Percentiles rank a stretch among this genome's conserved stretches.
These are phyloP conservation scores for Characodon lateralis DNA, from an alignment of 2,797 vertebrate species.

Conservation along the genomic window DNA sequence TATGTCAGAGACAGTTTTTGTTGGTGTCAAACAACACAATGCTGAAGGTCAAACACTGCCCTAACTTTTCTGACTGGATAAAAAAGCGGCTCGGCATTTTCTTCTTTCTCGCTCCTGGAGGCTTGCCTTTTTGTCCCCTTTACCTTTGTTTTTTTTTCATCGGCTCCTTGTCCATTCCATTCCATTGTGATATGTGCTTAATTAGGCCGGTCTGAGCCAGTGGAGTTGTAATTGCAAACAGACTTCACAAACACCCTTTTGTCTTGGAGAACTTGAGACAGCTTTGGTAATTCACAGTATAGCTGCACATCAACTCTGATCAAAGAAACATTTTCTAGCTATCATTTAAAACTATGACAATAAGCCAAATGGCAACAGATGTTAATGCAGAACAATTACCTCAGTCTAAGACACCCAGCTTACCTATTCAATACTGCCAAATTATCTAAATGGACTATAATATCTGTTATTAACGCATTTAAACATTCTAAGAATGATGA, in stretches of 20 bases:
- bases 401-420: conserved; percentile 9
- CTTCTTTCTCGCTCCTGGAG: conserved; percentile 7
- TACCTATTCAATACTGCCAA: not conserved
- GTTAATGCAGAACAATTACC: conserved; percentile 36
- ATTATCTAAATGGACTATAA: conserved; percentile 4
- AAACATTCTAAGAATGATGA: conserved; percentile 3
- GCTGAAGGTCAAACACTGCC: conserved; percentile 29
- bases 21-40: conserved; percentile 19
- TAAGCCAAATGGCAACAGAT: conserved; percentile 41
- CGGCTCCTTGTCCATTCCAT: conserved; percentile 30
- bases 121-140: conserved; percentile 18
- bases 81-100: conserved; percentile 1
- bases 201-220: conserved; percentile 49
- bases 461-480: not conserved
- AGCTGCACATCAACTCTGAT: conserved; percentile 44
- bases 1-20: conserved; percentile 30
- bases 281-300: conserved; percentile 30
- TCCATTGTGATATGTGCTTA: conserved; percentile 44
- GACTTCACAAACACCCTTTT: conserved; percentile 41
- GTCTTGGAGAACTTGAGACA: conserved; percentile 34
- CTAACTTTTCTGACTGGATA: conserved; percentile 18
- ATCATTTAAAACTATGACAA: conserved; percentile 46
- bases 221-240: conserved; percentile 59
- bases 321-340: conserved; percentile 36
- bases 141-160: conserved; percentile 43